Evolutionary conservation across 2,888 invertebrate species (phyloP).

Genomic region (Eristalis intricaria): DNA sequence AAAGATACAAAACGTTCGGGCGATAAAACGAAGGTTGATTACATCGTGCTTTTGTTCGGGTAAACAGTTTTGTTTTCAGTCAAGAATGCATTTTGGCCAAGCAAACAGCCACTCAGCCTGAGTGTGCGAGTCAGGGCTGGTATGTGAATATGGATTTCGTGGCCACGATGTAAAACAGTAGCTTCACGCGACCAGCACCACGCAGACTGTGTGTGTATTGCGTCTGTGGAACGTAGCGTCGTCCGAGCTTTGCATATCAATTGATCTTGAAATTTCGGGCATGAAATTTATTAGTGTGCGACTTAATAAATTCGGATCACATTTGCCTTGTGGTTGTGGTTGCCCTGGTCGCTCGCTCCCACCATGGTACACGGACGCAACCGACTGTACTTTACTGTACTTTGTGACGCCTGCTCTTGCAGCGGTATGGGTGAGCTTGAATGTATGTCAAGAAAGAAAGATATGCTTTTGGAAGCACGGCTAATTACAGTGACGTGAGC

Average conservation of each 20-base stretch:
- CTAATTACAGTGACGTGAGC: conserved; percentile 57
- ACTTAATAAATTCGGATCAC: conserved; percentile 66
- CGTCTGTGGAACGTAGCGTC: conserved; percentile 50
- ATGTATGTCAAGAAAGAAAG: conserved; percentile 61
- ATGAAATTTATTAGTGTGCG: conserved; percentile 58
- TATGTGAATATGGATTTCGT: conserved; percentile 46
- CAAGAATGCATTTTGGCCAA: conserved; percentile 55
- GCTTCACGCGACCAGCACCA: conserved; percentile 43
- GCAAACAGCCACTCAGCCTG: conserved; percentile 29
- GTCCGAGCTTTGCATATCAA: conserved; percentile 67
- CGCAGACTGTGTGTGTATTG: conserved; percentile 14
- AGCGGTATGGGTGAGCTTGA: neutral
- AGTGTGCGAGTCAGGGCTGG: conserved; percentile 10
- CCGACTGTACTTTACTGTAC: neutral
- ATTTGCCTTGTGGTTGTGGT: conserved; percentile 19
- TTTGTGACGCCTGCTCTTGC: neutral
- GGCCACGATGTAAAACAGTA: conserved; percentile 66
- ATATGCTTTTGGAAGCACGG: conserved; percentile 27
- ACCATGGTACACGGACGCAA: neutral
- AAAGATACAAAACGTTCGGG: conserved; percentile 47
- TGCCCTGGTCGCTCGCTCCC: conserved; percentile 18
- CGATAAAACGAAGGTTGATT: conserved; percentile 64
- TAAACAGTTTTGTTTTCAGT: neutral
- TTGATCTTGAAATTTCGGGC: conserved; percentile 65
- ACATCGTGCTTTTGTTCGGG: conserved; percentile 38